phyloP scores from a whole-genome alignment of 2,888 invertebrate genomes.

The Sphaerophoria taeniata region DNA sequence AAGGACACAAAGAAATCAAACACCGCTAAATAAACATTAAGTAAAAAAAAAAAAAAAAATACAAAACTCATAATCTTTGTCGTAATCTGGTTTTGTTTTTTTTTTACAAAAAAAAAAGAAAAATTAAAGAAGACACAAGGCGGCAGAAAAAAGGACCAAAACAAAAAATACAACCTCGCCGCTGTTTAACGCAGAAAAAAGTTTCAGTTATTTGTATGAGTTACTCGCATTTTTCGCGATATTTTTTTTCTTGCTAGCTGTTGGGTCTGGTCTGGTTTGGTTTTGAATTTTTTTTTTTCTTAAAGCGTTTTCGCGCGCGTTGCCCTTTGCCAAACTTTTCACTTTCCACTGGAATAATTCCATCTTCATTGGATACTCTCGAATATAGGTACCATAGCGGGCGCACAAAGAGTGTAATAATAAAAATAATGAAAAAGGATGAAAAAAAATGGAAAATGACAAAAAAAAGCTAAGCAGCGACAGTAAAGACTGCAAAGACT shows the following conservation, averaged over 20 bases:
- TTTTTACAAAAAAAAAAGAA: constrained; percentile 10
- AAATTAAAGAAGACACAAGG: constrained; percentile 43
- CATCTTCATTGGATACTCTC: constrained; percentile 53
- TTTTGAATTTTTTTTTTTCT: constrained; percentile 18
- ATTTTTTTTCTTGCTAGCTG: constrained; percentile 12
- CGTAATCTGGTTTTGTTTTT: constrained; percentile 70
- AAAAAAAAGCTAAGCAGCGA: constrained; percentile 65
- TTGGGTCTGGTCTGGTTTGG: constrained; percentile 37
- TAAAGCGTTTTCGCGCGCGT: constrained; percentile 72
- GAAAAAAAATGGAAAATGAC: constrained; percentile 35
- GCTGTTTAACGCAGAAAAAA: constrained; percentile 69
- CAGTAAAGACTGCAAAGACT: constrained; percentile 13
- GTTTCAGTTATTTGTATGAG: constrained; percentile 66
- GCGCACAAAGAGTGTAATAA: constrained; percentile 57
- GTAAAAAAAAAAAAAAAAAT: constrained; percentile 18
- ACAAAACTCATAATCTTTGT: constrained; percentile 65
- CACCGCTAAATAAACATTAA: constrained; percentile 69
- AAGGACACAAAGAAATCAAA: constrained; percentile 57
- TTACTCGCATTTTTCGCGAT: constrained; percentile 48
- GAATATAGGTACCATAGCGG: constrained; percentile 38
- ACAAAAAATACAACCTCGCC: constrained; percentile 18
- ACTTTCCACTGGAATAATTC: constrained; percentile 77
- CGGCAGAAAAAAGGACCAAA: constrained; percentile 24
- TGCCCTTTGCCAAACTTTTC: constrained; percentile 78
- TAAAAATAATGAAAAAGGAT: constrained; percentile 68